Evolutionary conservation across 2,888 invertebrate species (phyloP).

Genomic region (Dicycla oo): DNA sequence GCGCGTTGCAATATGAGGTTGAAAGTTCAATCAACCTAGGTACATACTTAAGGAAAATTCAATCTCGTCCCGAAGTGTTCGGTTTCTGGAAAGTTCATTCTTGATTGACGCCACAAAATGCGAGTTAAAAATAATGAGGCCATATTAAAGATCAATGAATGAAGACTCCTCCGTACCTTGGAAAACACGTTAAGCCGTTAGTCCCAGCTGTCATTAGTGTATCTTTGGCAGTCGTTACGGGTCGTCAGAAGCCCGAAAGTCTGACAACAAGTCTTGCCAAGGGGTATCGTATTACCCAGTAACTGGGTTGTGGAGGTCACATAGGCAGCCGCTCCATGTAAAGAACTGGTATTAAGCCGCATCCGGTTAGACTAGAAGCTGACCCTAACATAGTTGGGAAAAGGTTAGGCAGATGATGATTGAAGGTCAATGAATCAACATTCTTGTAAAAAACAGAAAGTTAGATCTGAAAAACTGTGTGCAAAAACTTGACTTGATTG

Average conservation of each 20-base stretch:
- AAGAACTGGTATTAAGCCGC: no score
- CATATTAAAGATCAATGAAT: not conserved
- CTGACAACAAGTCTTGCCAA: no score
- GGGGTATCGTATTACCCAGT: no score
- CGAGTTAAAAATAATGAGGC: not conserved
- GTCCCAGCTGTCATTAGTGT: no score
- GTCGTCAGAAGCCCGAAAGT: no score
- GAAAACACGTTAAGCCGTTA: no score
- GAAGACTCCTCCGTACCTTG: not conserved
- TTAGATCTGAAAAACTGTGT: not conserved
- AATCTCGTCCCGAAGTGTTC: not conserved
- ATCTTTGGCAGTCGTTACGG: no score
- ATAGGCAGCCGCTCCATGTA: no score
- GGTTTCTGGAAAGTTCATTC: conserved; percentile 12
- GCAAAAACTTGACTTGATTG: not conserved
- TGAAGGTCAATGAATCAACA: not conserved
- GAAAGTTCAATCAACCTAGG: conserved; percentile 20
- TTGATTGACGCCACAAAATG: conserved; percentile 3
- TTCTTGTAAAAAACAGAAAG: not conserved
- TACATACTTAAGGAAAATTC: conserved; percentile 2
- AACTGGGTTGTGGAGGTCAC: no score
- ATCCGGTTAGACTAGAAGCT: no score
- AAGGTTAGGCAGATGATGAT: no score
- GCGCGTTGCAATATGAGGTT: conserved; percentile 1
- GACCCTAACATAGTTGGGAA: no score